Evolutionary conservation across 2,888 invertebrate genomes (phyloP), one percentile per base, ranked within the genome.

Genomic region (Spodoptera exigua): DNA sequence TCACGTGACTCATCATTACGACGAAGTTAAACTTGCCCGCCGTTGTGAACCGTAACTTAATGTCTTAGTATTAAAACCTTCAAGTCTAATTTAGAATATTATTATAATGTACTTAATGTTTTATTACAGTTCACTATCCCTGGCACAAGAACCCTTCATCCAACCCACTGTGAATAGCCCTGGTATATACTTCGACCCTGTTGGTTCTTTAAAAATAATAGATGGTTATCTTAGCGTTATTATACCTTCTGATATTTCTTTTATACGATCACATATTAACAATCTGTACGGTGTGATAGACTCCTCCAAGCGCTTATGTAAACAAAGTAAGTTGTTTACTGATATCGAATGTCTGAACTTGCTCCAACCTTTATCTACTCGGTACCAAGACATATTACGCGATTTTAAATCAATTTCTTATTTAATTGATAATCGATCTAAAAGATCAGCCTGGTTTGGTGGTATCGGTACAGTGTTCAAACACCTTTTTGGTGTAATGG

Each of bases 331-430:
- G 11, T 35, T 35, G 12, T 11, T 12, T 35, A 11, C 35, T 35
- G n/a, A n/a, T n/a, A n/a, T n/a, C n/a, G n/a, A n/a, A n/a, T 35
- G 17, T 17, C 9, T 12, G 16, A 34, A 46, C 9, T 16, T 34
- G 14, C 34, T 45, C 11, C 16, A 4, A 9, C 44, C 14, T 13
- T 13, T 45, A 21, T 14, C 32, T 14, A 12, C 13, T 32, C 32
- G 44, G n/a, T 45, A 14, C 14, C 13, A 27, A 4, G 32, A 45
- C 13, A 32, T 45, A 2, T 10, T 14, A 45, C 43, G 43, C 11
- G 14, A 45, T 2, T 45, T 14, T 27, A 32, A 45, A 12, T 45
- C 45, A 12, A 45, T 45, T 5, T 45, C 27, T 13, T 32, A 45
- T 45, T 21, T 45, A 32, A 45, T 16, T 0, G 11, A 13, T 12